Base-by-base conservation (phyloP, 2,113 vertebrate species). In the Phalacrocorax pelagicus region DNA sequence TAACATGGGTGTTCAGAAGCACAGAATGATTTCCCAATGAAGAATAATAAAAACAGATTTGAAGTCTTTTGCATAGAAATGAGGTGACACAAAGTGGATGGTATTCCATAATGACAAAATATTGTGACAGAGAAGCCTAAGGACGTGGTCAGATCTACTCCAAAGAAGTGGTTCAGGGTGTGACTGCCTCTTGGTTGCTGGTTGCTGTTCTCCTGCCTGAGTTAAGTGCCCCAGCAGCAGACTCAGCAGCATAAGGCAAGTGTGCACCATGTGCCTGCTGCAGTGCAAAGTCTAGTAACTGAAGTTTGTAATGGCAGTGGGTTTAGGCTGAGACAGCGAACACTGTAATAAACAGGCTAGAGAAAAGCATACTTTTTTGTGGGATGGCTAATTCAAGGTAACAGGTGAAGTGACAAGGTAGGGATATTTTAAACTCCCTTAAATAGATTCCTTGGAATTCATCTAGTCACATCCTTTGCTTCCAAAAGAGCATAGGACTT, bases 201-300 rank as follows among this genome's bases (percentile, higher is more conserved):
- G 6, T 7, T 42, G 12, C 63, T 66, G n/a, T 57, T 26, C 38
- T 58, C 24, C 54, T 62, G 74, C 59, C 38, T 12, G 24, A 32
- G 30, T 6, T 81, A 32, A 8, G 32, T 40, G 44, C 26, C 21
- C 11, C 3, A 0, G 17, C 18, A 49, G 59, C n/a, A 24, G 34
- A 47, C 30, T 29, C 71, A 51, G 82, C 46, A 62, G n/a, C 19
- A 2, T 20, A 54, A 77, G 38, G 27, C 34, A 47, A 47, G 49
- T 0, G 1, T 29, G 30, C 19, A 26, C 0, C 5, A 21, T 11
- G 34, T 40, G 18, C 30, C 82, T 29, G 20, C 5, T 0, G 3
- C 18, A 14, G 34, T 13, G 9, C 15, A 13, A 57, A 54, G 9
- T 23, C 24, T 27, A 2, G 38, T 17, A n/a, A 36, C 26, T 4